Evolutionary conservation across 2,113 vertebrate genomes (phyloP).

Genomic region (Pluvianellus socialis): DNA sequence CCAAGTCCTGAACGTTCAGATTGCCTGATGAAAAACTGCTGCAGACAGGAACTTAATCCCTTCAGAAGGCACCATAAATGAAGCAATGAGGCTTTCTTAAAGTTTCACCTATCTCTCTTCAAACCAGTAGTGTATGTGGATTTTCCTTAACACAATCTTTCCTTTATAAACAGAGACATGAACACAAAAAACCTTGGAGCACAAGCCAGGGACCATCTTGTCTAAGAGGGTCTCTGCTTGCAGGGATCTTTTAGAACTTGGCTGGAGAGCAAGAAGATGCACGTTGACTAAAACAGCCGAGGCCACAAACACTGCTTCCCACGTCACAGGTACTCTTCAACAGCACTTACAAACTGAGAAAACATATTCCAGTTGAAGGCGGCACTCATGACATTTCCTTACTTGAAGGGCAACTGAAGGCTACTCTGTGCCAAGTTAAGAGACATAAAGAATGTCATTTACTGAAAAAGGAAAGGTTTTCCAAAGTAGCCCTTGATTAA

Average conservation of each 20-base stretch:
- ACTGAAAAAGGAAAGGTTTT: neutral
- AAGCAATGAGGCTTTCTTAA: neutral
- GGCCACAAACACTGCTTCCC: neutral
- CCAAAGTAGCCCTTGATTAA: neutral
- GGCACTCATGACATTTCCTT: neutral
- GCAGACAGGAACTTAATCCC: neutral
- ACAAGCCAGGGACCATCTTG: neutral
- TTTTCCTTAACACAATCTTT: neutral
- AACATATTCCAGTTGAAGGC: neutral
- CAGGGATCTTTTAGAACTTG: neutral
- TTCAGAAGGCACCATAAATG: neutral
- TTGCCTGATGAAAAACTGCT: neutral
- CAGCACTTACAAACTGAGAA: neutral
- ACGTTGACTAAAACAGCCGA: rapidly evolving
- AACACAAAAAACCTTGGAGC: neutral
- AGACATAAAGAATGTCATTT: neutral
- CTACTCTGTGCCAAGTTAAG: neutral
- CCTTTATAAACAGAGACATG: neutral
- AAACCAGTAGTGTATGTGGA: neutral
- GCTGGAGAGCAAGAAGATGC: neutral
- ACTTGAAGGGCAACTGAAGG: neutral
- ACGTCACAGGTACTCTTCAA: neutral
- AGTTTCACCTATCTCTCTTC: neutral
- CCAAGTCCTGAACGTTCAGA: neutral
- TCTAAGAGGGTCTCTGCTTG: neutral